phyloP scores from a whole-genome alignment of 2,888 invertebrate species.

The Pterostichus niger region DNA sequence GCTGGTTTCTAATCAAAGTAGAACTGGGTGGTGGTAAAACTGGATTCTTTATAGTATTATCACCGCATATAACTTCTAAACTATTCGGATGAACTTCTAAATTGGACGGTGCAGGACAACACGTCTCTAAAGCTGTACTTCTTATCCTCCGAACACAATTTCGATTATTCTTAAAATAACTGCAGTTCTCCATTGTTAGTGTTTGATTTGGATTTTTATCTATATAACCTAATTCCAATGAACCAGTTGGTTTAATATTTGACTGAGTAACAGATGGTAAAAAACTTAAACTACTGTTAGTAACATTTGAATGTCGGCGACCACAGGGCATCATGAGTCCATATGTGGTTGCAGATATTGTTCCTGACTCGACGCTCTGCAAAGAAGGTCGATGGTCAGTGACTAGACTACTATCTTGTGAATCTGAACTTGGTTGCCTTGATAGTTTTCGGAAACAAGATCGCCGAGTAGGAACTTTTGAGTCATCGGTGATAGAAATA shows the following conservation, averaged over 20 bases:
- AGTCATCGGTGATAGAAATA: slow-evolving; percentile 77
- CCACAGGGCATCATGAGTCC: slow-evolving; percentile 77
- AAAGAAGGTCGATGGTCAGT: slow-evolving; percentile 76
- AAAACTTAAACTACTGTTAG: slow-evolving; percentile 80
- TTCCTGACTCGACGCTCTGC: slow-evolving; percentile 74
- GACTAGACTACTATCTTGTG: slow-evolving; percentile 78
- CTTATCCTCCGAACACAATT: slow-evolving; percentile 84
- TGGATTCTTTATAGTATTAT: slow-evolving; percentile 64
- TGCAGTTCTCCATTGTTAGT: slow-evolving; percentile 74
- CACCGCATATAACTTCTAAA: slow-evolving; percentile 86
- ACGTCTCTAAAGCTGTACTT: slow-evolving; percentile 85
- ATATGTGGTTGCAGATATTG: slow-evolving; percentile 72
- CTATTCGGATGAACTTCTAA: slow-evolving; percentile 90
- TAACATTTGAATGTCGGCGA: slow-evolving; percentile 82
- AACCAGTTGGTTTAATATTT: slow-evolving; percentile 77
- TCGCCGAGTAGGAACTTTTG: slow-evolving; percentile 76
- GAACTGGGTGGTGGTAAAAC: slow-evolving; percentile 83
- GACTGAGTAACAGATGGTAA: slow-evolving; percentile 77
- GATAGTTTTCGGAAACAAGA: slow-evolving; percentile 80
- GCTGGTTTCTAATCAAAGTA: slow-evolving; percentile 84
- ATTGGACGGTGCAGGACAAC: slow-evolving; percentile 85
- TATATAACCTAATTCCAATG: slow-evolving; percentile 79
- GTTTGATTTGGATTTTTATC: slow-evolving; percentile 76
- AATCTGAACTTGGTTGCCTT: slow-evolving; percentile 79
- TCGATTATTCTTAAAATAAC: slow-evolving; percentile 72